A percentile compares a stretch with the other conserved stretches of the same genome.
These are phyloP conservation scores for Amphimedon queenslandica DNA, from an alignment of 37 sponge, comb jelly and placozoan species.

Conservation along the genomic window DNA sequence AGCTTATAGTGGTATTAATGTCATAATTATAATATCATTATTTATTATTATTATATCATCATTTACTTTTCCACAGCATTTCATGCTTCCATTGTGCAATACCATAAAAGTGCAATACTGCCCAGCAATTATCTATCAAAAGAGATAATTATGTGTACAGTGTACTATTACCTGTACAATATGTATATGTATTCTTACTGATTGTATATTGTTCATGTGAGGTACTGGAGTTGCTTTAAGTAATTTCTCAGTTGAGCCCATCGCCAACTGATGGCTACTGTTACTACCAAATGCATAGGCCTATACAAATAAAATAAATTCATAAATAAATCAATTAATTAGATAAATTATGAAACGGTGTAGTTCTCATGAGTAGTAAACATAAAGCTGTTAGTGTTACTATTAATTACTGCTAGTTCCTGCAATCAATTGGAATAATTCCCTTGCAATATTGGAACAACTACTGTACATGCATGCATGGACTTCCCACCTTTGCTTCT, in stretches of 20 bases:
- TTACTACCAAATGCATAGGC: constrained; percentile 77
- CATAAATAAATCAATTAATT: not conserved
- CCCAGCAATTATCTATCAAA: constrained; percentile 77
- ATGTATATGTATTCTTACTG: constrained; percentile 29
- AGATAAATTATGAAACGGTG: too few relatives aligned
- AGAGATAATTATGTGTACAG: constrained; percentile 22
- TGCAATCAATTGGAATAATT: too few relatives aligned
- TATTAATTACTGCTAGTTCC: too few relatives aligned
- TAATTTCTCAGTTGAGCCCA: constrained; percentile 72
- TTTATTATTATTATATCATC: constrained; percentile 2
- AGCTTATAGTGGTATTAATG: too few relatives aligned
- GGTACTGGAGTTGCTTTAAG: constrained; percentile 31
- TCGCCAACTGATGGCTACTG: constrained; percentile 83
- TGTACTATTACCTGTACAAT: too few relatives aligned
- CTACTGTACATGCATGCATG: too few relatives aligned
- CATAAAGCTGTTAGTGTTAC: too few relatives aligned
- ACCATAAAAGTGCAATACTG: constrained; percentile 87
- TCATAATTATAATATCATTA: too few relatives aligned
- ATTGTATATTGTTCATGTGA: constrained; percentile 55
- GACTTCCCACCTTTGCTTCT: too few relatives aligned
- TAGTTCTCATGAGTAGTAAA: too few relatives aligned
- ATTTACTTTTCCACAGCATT: constrained; percentile 91
- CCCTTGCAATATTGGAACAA: too few relatives aligned
- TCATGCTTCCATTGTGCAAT: constrained; percentile 57
- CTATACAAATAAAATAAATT: not conserved